Evolutionary conservation across 2,113 vertebrate genomes (phyloP).

Genomic region (Heterotilapia buettikoferi): DNA sequence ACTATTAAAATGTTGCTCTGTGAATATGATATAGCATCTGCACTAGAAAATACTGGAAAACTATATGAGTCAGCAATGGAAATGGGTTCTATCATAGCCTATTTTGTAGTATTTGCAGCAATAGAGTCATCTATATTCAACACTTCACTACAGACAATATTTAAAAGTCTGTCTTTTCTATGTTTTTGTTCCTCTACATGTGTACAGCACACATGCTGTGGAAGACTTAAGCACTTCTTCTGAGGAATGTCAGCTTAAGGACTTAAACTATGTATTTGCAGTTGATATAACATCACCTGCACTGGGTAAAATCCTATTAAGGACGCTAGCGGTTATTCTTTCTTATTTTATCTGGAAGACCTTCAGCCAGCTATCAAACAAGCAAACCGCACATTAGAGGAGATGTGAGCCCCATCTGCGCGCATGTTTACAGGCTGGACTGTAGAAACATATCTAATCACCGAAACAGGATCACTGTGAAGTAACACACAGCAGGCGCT

Average conservation of each 20-base stretch:
- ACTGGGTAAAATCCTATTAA: not conserved
- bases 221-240: not conserved
- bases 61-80: not conserved
- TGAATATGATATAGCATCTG: not conserved
- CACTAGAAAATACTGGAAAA: not conserved
- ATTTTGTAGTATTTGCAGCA: not conserved
- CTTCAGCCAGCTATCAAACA: not conserved
- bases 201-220: not conserved
- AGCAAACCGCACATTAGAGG: not conserved
- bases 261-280: not conserved
- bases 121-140: not conserved
- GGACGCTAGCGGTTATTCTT: not conserved
- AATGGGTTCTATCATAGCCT: not conserved
- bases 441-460: not conserved
- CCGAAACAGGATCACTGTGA: not conserved
- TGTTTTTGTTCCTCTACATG: not conserved
- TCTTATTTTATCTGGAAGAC: not conserved
- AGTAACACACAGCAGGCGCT: not conserved
- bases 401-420: not conserved
- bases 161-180: not conserved
- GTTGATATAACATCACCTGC: not conserved
- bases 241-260: not conserved
- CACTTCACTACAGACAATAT: not conserved
- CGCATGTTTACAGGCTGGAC: not conserved
- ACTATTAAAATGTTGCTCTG: not conserved